Percentiles rank a stretch among this genome's conserved stretches.
Conservation (phyloP, 2,797 vertebrate species). For the Sebastolobus altivelis region DNA sequence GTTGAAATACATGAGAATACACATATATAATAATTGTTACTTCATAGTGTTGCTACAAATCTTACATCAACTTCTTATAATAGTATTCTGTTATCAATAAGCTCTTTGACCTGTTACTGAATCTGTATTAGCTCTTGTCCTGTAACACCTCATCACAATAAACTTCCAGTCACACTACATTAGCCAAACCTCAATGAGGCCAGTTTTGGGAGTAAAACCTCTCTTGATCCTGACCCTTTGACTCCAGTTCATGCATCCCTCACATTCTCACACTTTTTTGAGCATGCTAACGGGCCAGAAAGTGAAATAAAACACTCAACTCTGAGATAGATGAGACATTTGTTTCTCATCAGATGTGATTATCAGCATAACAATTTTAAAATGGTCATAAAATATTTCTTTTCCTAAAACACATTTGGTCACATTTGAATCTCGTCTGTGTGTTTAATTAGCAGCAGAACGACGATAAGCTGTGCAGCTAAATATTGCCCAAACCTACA, state of each 20-base stretch:
- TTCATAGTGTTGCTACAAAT: slow-evolving; percentile 11
- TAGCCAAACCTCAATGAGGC: slow-evolving; percentile 57
- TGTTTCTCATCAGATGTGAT: slow-evolving; percentile 55
- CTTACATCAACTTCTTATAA: slow-evolving; percentile 16
- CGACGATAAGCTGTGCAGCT: not conserved
- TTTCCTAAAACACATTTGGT: not conserved
- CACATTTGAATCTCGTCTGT: not conserved
- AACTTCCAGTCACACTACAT: slow-evolving; percentile 72
- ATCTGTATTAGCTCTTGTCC: slow-evolving; percentile 60
- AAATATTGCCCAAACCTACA: not conserved
- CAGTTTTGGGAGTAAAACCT: slow-evolving; percentile 58
- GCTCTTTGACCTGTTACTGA: slow-evolving; percentile 46
- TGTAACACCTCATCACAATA: slow-evolving; percentile 77
- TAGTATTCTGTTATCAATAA: slow-evolving; percentile 53
- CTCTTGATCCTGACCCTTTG: slow-evolving; percentile 58
- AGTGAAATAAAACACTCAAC: slow-evolving; percentile 28
- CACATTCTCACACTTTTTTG: slow-evolving; percentile 49
- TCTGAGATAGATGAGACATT: slow-evolving; percentile 30
- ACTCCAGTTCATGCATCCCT: slow-evolving; percentile 54
- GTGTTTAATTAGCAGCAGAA: not conserved
- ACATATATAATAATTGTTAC: not conserved
- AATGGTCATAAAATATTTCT: not conserved
- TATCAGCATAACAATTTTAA: slow-evolving; percentile 13
- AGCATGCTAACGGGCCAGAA: slow-evolving; percentile 42
- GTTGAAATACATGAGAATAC: not conserved